Conservation (phyloP, 2,888 invertebrate genomes). For the Emesis furor region DNA sequence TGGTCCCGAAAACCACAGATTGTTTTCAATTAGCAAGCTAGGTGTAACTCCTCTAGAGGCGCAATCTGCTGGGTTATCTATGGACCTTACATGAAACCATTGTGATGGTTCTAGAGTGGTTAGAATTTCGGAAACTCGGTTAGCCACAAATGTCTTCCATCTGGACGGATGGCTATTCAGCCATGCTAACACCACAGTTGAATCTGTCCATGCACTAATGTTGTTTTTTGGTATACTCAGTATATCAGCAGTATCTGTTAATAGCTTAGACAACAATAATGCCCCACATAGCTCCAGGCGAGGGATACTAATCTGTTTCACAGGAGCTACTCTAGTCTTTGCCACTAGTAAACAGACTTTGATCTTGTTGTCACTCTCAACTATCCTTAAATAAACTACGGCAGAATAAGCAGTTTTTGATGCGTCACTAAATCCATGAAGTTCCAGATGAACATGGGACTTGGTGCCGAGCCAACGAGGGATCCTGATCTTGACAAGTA, state of each 20-base stretch:
- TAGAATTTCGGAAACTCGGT: conserved; percentile 2
- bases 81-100: background rate
- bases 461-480: no score
- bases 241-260: background rate
- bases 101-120: background rate
- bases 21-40: background rate
- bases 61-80: background rate
- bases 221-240: background rate
- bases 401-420: conserved; percentile 65
- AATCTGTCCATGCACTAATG: conserved; percentile 10
- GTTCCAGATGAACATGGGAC: conserved; percentile 20
- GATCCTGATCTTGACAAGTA: conserved; percentile 30
- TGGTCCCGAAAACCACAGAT: background rate
- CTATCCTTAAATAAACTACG: conserved; percentile 56
- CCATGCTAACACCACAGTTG: conserved; percentile 39
- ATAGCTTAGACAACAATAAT: conserved; percentile 2
- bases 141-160: background rate
- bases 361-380: no score
- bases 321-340: conserved; percentile 15
- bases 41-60: background rate
- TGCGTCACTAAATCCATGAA: conserved; percentile 69
- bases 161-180: conserved; percentile 2
- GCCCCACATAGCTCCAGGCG: conserved; percentile 12
- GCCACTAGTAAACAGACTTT: conserved; percentile 22
- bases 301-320: conserved; percentile 9